phyloP scores from a whole-genome alignment of 2,113 vertebrate genomes.

The Halcyon malimbica region DNA sequence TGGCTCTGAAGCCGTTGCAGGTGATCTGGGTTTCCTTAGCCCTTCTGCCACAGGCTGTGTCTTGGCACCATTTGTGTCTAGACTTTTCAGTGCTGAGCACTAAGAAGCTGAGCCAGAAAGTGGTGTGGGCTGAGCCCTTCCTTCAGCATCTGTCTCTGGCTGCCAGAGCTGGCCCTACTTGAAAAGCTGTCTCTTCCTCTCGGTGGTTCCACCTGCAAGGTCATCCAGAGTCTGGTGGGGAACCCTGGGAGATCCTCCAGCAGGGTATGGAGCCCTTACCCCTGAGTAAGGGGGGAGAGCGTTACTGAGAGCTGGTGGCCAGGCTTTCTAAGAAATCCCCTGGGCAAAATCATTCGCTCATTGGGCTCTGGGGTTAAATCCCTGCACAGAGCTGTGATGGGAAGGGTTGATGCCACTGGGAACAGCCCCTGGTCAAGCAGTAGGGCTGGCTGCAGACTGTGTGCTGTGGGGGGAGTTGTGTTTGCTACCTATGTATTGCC shows the following conservation, averaged over 20 bases:
- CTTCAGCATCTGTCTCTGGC: neutral
- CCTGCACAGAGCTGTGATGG: neutral
- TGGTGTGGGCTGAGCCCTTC: neutral
- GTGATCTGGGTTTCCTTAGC: neutral
- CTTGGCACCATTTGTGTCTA: neutral
- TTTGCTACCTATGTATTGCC: neutral
- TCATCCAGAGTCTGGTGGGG: neutral
- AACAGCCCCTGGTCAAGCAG: neutral
- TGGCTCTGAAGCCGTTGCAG: neutral
- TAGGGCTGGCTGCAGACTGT: neutral
- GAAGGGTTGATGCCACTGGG: neutral
- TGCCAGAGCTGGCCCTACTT: neutral
- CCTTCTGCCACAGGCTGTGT: neutral
- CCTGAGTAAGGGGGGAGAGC: neutral
- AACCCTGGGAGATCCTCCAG: neutral
- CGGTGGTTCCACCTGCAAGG: neutral
- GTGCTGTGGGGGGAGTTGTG: neutral
- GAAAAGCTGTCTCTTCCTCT: neutral
- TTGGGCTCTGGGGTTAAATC: neutral
- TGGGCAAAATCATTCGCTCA: neutral
- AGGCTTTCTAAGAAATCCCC: neutral
- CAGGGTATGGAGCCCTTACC: neutral
- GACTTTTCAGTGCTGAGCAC: neutral
- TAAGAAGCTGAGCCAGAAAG: neutral
- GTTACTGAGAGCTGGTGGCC: neutral